Percentiles rank a stretch among this genome's conserved stretches.
These are phyloP conservation scores for Tenthredo amoena DNA, from an alignment of 2,888 invertebrate genomes.

Conservation along the genomic window DNA sequence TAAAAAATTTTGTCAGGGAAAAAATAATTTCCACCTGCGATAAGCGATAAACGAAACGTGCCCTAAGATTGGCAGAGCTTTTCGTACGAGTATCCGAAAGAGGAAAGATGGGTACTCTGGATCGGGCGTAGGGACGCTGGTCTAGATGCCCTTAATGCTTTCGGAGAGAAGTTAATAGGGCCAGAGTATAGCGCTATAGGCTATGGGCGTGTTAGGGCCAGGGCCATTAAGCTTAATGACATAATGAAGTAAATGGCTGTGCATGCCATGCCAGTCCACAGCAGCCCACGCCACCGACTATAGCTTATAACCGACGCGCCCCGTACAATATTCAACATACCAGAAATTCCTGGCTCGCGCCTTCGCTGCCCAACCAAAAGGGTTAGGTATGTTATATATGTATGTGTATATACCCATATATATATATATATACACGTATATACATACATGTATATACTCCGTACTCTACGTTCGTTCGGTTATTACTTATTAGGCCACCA, in stretches of 20 bases:
- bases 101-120: neutral
- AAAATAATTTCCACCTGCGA: neutral
- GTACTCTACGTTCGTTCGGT: slow-evolving; percentile 19
- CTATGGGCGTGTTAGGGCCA: slow-evolving; percentile 75
- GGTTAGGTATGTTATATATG: slow-evolving; percentile 56
- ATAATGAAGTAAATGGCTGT: slow-evolving; percentile 78
- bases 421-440: neutral
- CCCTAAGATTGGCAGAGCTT: neutral
- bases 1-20: too few species aligned
- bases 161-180: slow-evolving; percentile 72
- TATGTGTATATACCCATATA: neutral
- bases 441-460: neutral
- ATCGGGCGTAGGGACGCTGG: neutral
- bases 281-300: slow-evolving; percentile 69
- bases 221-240: slow-evolving; percentile 79
- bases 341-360: slow-evolving; percentile 77
- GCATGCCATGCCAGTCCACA: slow-evolving; percentile 73
- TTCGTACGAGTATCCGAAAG: neutral
- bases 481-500: slow-evolving; percentile 39
- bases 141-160: slow-evolving; percentile 44
- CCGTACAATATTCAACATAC: slow-evolving; percentile 77
- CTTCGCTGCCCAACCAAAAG: slow-evolving; percentile 69
- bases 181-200: slow-evolving; percentile 74
- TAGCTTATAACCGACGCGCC: slow-evolving; percentile 76
- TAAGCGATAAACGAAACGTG: neutral